These are phyloP conservation scores for Palythoa grandis DNA, from an alignment of 92 coral and sea anemone species.

Conservation along the genomic window DNA sequence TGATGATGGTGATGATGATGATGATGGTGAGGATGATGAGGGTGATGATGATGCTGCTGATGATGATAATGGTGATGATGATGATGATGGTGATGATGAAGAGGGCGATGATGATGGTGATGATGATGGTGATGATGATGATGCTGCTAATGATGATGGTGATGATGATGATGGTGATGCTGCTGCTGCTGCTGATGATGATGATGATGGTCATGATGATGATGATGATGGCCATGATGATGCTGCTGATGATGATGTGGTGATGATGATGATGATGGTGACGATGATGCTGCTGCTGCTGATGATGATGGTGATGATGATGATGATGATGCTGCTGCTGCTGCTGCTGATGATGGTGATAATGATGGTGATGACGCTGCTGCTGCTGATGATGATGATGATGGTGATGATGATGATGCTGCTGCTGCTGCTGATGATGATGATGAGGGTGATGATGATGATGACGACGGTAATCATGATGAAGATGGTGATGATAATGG, in stretches of 20 bases:
- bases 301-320: background rate
- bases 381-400: background rate
- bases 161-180: background rate
- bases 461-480: background rate
- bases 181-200: no score
- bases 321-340: background rate
- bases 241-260: background rate
- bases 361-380: background rate
- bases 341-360: background rate
- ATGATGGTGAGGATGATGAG: no score
- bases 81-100: no score
- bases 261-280: background rate
- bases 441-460: background rate
- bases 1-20: no score
- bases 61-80: no score
- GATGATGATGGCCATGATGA: no score
- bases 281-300: background rate
- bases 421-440: background rate
- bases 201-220: no score
- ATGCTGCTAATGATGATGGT: no score
- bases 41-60: no score
- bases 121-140: no score
- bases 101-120: no score
- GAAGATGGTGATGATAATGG: background rate
- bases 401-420: background rate